Evolutionary conservation across 2,113 vertebrate species (phyloP), one percentile per base, ranked within the genome.

Genomic region (Anthoscopus minutus): DNA sequence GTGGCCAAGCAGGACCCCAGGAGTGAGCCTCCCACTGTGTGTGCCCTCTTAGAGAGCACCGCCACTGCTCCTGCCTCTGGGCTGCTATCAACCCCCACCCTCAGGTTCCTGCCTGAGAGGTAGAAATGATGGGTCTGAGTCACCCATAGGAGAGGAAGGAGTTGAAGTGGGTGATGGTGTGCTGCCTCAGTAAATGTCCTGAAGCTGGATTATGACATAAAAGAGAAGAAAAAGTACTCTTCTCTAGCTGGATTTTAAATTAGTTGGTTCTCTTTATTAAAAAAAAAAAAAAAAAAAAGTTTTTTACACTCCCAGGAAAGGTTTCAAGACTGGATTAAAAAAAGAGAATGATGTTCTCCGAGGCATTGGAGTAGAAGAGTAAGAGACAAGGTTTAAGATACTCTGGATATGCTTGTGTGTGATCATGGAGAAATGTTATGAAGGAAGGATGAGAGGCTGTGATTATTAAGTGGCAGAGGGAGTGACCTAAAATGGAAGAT

Each of bases 41-140:
- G 45, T 81, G 40, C 44, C 25, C 18, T 19, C 40, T 23, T 6
- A 31, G 20, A 40, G 35, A 28, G 37, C 47, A 16, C 0, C 0
- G 45, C 42, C 45, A 23, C 60, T 54, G 56, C 50, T 61, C 47
- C 84, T 65, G 48, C 47, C 20, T 15, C 4, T 4, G 7, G n/a
- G 38, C 51, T 82, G 22, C 50, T 22, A 3, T 27, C 1, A 2
- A 3, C 8, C 33, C 35, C 18, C 35, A 27, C 7, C 37, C 13
- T 13, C 2, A 6, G 30, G 4, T 9, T 67, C 28, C 69, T 45
- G 56, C 22, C 45, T 21, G 47, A 10, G 27, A 31, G 11, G 44
- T 19, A 33, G 60, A 17, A 65, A 21, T 24, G 45, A 13, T 45
- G 22, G 30, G 11, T 51, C 64, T 38, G 64, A 31, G 10, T 53